Base-by-base conservation (phyloP, 1,140 invertebrate genomes). In the Cephus cinctus region DNA sequence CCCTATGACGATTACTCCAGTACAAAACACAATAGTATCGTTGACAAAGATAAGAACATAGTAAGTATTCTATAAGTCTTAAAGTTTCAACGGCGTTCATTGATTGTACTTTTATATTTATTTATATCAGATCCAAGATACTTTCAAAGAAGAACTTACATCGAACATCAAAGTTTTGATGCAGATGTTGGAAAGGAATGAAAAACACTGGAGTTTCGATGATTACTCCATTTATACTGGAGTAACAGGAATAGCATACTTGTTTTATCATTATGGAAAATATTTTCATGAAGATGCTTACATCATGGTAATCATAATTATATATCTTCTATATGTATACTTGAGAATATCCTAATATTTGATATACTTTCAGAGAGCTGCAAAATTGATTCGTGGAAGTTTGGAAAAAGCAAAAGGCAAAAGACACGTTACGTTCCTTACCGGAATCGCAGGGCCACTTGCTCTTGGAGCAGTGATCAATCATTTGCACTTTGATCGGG, bases 381-480 rank as follows among this genome's bases (percentile, higher is more conserved):
- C 73, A 21, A 51, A 72, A 38, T 71, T 80, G 39, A 52, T 85
- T 27, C 69, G 77, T 53, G 62, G 55, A 43, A 61, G 68, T 47
- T 21, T 81, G n/a, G 53, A 64, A 4, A 59, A 74, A 31, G 66
- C 82, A 14, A 80, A 75, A 59, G 63, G 69, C 6, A 73, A 61
- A 36, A 61, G 58, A 35, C 66, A 80, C 49, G 74, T 84, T 11
- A 85, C 87, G 38, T 92, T 92, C 67, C 63, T 92, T 12, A 88
- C 85, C 78, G 90, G 91, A 42, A 84, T 86, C 77, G 80, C 86
- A 30, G 90, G 90, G 19, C 86, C 87, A 14, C 62, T 92, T 22
- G 83, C 88, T 11, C 64, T 92, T 14, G 81, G 77, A 43, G 82
- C 86, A 48, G 80, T 89, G 1, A 72, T 90, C 30, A 78, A 83